Conservation (phyloP, 2,888 invertebrate species). For the Sipha maydis region DNA sequence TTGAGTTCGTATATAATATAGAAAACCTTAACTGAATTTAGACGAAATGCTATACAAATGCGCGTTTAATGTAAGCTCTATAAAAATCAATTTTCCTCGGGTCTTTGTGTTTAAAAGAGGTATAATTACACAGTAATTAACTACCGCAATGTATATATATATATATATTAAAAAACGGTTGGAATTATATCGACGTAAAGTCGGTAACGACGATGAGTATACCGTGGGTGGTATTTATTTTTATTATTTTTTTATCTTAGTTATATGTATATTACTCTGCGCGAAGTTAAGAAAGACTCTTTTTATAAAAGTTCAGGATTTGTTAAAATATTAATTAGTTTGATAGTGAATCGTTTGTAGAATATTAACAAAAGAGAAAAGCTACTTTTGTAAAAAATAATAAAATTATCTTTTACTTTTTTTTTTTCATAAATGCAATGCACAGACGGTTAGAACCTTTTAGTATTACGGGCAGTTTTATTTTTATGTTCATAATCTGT, state of each 20-base stretch:
- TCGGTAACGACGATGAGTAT: not conserved
- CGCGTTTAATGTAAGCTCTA: not conserved
- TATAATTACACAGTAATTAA: not conserved
- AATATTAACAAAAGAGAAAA: not conserved
- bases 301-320: slow-evolving; percentile 24
- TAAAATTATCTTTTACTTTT: not conserved
- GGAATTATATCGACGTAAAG: not conserved
- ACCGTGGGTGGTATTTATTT: slow-evolving; percentile 11
- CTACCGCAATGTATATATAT: not conserved
- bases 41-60: not conserved
- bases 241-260: not conserved
- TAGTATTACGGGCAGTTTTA: no score
- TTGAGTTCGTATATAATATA: not conserved
- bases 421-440: not conserved
- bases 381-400: not conserved
- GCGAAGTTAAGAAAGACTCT: not conserved
- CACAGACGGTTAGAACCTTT: no score
- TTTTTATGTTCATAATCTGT: no score
- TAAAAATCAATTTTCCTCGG: not conserved
- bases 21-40: not conserved
- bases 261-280: not conserved
- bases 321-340: slow-evolving; percentile 53
- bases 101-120: not conserved
- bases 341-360: not conserved
- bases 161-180: not conserved